Base-by-base conservation (phyloP, 2,113 vertebrate species). In the Daubentonia madagascariensis region DNA sequence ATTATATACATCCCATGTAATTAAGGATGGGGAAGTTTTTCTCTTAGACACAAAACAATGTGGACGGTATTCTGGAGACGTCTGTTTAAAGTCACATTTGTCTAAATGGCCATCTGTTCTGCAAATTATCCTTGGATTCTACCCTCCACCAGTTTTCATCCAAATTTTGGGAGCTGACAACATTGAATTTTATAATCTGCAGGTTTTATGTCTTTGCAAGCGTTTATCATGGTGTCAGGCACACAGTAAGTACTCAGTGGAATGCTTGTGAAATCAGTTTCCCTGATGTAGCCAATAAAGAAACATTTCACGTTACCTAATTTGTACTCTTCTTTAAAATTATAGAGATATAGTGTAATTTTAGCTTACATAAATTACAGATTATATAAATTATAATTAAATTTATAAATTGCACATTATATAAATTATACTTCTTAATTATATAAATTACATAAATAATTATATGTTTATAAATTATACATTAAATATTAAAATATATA, bases 11-110 rank as follows among this genome's bases (percentile, higher is more conserved):
- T 92, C 50, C 59, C 35, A 1, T n/a, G 85, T 83, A 57, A 93
- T 78, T 35, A 87, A 59, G 80, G 81, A 54, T 7, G 25, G 80
- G 63, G 45, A 76, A 54, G 50, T 9, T 32, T 57, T 88, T 75
- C 89, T 50, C 54, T 68, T n/a, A 70, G 80, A 76, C 50, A 23
- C 67, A 28, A 48, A 37, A 45, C 25, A 61, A 85, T 45, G 57
- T 17, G 79, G 79, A 40, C 65, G 5, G 92, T 43, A 17, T 90
- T 81, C 25, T 3, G 37, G 35, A 95, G 85, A 70, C 23, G 57
- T 85, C 89, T 96, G 89, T 68, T 90, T 89, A 83, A 81, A 81
- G 57, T 93, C 85, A 65, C 61, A 16, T 76, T 32, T 65, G 75
- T 83, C 90, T 32, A 3, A 83, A 72, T 17, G 43, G 52, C 78